phyloP scores from a whole-genome alignment of 2,888 invertebrate species.

The Cheilosia impressa region DNA sequence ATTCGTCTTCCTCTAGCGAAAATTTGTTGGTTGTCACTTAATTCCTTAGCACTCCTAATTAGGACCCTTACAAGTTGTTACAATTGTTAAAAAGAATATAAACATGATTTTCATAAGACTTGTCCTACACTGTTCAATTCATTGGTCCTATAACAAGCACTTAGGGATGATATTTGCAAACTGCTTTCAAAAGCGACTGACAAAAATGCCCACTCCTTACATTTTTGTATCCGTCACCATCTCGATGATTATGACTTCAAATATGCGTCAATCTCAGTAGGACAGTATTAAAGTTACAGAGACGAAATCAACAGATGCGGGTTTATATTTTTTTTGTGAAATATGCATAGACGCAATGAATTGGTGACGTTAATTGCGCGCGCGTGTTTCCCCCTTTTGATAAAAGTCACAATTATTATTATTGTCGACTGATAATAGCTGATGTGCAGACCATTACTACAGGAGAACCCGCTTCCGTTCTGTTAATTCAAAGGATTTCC shows the following conservation, averaged over 20 bases:
- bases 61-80: too few species aligned
- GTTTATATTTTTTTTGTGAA: slow-evolving; percentile 6
- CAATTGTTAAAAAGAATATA: too few species aligned
- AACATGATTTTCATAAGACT: too few species aligned
- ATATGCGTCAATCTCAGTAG: too few species aligned
- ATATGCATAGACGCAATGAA: slow-evolving; percentile 36
- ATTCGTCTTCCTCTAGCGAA: too few species aligned
- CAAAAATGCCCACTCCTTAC: neutral
- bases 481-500: slow-evolving; percentile 60
- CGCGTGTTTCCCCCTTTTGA: slow-evolving; percentile 47
- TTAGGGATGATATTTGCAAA: neutral
- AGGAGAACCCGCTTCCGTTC: slow-evolving; percentile 50
- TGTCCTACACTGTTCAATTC: neutral
- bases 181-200: neutral
- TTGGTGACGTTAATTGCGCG: slow-evolving; percentile 41
- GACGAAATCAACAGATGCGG: slow-evolving; percentile 52
- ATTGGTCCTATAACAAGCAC: neutral
- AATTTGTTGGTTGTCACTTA: too few species aligned
- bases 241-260: too few species aligned
- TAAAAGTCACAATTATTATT: slow-evolving; percentile 45
- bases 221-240: neutral
- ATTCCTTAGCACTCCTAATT: too few species aligned
- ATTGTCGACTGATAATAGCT: slow-evolving; percentile 34
- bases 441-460: slow-evolving; percentile 41
- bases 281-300: neutral